A percentile compares a stretch with the other conserved stretches of the same genome.
These are phyloP conservation scores for Hydrolagus affinis DNA, from an alignment of 2,113 vertebrate genomes.

Conservation along the genomic window DNA sequence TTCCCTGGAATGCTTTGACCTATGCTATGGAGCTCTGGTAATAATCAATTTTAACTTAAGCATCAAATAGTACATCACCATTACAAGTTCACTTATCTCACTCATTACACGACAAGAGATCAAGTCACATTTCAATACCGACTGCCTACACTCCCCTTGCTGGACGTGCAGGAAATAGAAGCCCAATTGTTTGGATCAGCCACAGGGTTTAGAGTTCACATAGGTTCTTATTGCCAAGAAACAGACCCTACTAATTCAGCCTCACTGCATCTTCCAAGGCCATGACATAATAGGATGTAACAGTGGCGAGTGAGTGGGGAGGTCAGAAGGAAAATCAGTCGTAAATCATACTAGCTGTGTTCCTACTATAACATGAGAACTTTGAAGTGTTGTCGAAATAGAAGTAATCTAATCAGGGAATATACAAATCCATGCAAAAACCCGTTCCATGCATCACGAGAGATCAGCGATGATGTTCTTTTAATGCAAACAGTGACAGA, in stretches of 20 bases:
- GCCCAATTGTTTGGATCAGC: no score
- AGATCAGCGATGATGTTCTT: not conserved
- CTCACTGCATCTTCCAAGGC: no score
- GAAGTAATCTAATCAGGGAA: not conserved
- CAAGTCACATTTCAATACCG: no score
- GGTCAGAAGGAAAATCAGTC: not conserved
- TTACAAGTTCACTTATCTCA: no score
- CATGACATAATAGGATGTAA: not conserved
- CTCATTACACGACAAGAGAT: no score
- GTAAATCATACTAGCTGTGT: not conserved
- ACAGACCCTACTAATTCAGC: not conserved
- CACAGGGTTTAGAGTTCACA: not conserved
- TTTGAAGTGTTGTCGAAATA: not conserved
- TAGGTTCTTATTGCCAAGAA: not conserved
- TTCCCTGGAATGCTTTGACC: no score
- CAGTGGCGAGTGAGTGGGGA: not conserved
- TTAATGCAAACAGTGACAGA: conserved; percentile 2
- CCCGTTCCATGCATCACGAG: not conserved
- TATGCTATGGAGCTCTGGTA: no score
- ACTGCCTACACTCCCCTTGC: no score
- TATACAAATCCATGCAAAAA: conserved; percentile 6
- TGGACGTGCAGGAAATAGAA: no score
- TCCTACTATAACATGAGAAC: not conserved
- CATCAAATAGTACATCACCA: no score
- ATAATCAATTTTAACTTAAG: no score